Conservation (phyloP, 2,888 invertebrate genomes). For the Schizaphis graminum region DNA sequence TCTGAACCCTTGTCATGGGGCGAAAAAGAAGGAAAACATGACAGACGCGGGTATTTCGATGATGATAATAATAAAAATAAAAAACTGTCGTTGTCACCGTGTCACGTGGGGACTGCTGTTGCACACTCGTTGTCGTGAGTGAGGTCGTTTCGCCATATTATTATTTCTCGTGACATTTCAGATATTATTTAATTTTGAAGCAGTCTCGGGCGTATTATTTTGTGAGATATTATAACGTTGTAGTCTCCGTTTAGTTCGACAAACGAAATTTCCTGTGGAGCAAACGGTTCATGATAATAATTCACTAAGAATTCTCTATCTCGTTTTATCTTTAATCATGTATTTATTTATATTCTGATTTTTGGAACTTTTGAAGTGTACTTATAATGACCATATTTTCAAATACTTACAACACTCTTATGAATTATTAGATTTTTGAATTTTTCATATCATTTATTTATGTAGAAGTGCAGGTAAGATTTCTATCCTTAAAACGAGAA, state of each 20-base stretch:
- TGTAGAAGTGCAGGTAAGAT: background rate
- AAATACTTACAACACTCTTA: background rate
- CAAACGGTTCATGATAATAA: background rate
- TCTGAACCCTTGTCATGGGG: background rate
- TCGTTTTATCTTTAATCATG: background rate
- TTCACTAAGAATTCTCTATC: background rate
- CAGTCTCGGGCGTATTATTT: background rate
- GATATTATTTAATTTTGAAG: background rate
- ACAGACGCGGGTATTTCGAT: background rate
- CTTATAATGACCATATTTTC: background rate
- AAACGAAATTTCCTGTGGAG: background rate
- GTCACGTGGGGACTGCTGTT: background rate
- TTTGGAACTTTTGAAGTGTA: background rate
- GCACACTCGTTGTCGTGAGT: background rate
- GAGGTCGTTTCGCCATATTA: background rate
- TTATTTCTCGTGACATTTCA: constrained; percentile 3
- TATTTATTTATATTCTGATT: background rate
- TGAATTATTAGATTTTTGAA: background rate
- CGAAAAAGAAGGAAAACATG: background rate
- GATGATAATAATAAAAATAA: background rate
- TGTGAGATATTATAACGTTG: background rate
- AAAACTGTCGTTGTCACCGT: constrained; percentile 12
- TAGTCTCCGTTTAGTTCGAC: background rate
- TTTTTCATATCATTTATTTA: background rate
- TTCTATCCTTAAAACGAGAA: background rate